A percentile compares a stretch with the other conserved stretches of the same genome.
These are phyloP conservation scores for Habropoda laboriosa DNA, from an alignment of 1,140 invertebrate species.

Conservation along the genomic window DNA sequence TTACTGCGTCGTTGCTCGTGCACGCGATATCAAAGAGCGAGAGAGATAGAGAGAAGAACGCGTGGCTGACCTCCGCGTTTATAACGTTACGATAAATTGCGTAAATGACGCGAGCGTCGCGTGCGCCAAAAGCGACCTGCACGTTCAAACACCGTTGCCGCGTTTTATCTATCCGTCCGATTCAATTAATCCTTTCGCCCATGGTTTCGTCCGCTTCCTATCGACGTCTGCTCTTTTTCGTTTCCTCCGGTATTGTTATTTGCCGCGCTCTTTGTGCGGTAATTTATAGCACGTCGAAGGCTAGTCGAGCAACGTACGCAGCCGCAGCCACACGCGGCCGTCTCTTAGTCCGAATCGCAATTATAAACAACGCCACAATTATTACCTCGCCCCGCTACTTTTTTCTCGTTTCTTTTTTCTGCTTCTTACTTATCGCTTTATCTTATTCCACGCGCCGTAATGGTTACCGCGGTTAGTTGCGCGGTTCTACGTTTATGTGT, in stretches of 20 bases:
- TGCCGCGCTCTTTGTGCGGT: not conserved
- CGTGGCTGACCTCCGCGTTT: not conserved
- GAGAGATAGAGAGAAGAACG: no score
- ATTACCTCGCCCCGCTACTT: not conserved
- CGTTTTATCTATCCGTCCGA: not conserved
- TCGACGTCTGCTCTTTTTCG: not conserved
- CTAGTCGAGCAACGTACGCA: not conserved
- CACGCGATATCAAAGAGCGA: constrained; percentile 20
- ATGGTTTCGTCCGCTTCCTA: not conserved
- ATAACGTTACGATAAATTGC: constrained; percentile 16
- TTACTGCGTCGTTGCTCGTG: constrained; percentile 8
- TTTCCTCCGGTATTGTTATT: no score
- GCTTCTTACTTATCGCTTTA: not conserved
- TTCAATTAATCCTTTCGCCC: not conserved
- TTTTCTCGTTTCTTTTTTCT: no score
- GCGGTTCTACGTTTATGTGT: no score
- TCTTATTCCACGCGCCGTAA: not conserved
- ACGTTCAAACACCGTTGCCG: not conserved
- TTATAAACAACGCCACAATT: not conserved
- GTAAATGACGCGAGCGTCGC: constrained; percentile 15
- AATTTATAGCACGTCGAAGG: not conserved
- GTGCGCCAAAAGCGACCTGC: constrained; percentile 4
- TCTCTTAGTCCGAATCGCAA: not conserved
- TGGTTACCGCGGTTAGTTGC: no score
- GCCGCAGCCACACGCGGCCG: not conserved